These are phyloP conservation scores for Dastarcus helophoroides DNA, from an alignment of 2,888 invertebrate species.

Conservation along the genomic window DNA sequence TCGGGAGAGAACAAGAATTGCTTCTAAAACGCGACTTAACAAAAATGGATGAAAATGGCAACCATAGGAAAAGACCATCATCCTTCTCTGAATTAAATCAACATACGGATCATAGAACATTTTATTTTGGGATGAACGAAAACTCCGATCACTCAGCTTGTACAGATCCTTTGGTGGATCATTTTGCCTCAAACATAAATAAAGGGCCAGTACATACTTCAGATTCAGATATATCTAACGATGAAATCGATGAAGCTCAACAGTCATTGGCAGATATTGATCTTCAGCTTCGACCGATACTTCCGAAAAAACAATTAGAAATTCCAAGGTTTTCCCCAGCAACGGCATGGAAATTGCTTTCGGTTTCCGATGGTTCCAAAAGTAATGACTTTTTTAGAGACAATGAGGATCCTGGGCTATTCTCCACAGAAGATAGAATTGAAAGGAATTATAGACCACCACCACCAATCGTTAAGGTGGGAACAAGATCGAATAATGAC, in stretches of 20 bases:
- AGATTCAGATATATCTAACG: slow-evolving; percentile 47
- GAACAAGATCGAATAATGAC: slow-evolving; percentile 45
- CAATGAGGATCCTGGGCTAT: slow-evolving; percentile 27
- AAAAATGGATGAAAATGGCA: slow-evolving; percentile 40
- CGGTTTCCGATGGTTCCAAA: slow-evolving; percentile 46
- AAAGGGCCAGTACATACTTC: slow-evolving; percentile 41
- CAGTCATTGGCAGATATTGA: slow-evolving; percentile 50
- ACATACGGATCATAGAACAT: slow-evolving; percentile 43
- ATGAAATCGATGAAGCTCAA: slow-evolving; percentile 36
- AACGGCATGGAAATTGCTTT: slow-evolving; percentile 69
- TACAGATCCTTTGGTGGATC: not conserved
- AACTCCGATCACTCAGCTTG: not conserved
- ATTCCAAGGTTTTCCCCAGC: slow-evolving; percentile 74
- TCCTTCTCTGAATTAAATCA: slow-evolving; percentile 46
- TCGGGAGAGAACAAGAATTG: slow-evolving; percentile 19
- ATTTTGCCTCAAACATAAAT: slow-evolving; percentile 1
- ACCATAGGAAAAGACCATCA: slow-evolving; percentile 51
- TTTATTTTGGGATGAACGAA: slow-evolving; percentile 77
- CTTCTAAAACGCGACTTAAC: slow-evolving; percentile 40
- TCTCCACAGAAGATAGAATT: slow-evolving; percentile 43
- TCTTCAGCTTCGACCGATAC: slow-evolving; percentile 60
- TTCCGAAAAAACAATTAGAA: slow-evolving; percentile 67
- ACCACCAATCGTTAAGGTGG: slow-evolving; percentile 39
- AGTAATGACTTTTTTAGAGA: slow-evolving; percentile 26
- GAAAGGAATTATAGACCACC: slow-evolving; percentile 42